A percentile compares a stretch with the other conserved stretches of the same genome.
phyloP scores from a whole-genome alignment of 2,888 invertebrate genomes.

The Trimorus sp. region DNA sequence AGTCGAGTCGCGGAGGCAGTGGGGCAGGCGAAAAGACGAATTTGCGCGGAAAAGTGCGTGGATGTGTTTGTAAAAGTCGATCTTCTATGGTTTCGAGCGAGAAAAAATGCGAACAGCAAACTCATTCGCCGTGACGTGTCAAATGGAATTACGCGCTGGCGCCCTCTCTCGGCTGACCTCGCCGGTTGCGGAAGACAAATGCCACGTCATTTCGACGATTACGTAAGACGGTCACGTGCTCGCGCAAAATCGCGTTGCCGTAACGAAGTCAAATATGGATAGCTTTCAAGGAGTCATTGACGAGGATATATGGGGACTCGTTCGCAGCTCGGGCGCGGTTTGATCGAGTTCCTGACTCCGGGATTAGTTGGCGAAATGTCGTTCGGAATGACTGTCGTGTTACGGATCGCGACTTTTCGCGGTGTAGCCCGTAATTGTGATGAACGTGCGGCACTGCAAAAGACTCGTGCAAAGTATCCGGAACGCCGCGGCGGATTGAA shows the following conservation, averaged over 20 bases:
- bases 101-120: slow-evolving; percentile 61
- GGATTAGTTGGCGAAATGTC: too few species aligned
- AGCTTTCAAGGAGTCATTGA: slow-evolving; percentile 35
- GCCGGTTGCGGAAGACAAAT: slow-evolving; percentile 35
- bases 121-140: slow-evolving; percentile 59
- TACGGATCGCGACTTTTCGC: too few species aligned
- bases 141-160: slow-evolving; percentile 41
- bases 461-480: too few species aligned
- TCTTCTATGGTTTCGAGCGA: slow-evolving; percentile 73
- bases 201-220: slow-evolving; percentile 58
- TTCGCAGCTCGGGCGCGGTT: slow-evolving; percentile 6
- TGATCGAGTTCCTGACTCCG: neutral
- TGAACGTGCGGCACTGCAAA: too few species aligned
- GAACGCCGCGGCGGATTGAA: too few species aligned
- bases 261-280: slow-evolving; percentile 56
- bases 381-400: too few species aligned
- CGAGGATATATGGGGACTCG: slow-evolving; percentile 20
- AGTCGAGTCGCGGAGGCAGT: too few species aligned
- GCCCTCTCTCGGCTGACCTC: slow-evolving; percentile 30
- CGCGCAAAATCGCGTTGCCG: slow-evolving; percentile 45
- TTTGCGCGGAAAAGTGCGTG: neutral
- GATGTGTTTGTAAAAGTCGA: slow-evolving; percentile 62
- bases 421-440: too few species aligned
- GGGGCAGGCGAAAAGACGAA: slow-evolving; percentile 1
- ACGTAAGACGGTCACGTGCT: slow-evolving; percentile 69